Evolutionary conservation across 1,140 invertebrate species (phyloP).

Genomic region (Leptoteleia sp.): DNA sequence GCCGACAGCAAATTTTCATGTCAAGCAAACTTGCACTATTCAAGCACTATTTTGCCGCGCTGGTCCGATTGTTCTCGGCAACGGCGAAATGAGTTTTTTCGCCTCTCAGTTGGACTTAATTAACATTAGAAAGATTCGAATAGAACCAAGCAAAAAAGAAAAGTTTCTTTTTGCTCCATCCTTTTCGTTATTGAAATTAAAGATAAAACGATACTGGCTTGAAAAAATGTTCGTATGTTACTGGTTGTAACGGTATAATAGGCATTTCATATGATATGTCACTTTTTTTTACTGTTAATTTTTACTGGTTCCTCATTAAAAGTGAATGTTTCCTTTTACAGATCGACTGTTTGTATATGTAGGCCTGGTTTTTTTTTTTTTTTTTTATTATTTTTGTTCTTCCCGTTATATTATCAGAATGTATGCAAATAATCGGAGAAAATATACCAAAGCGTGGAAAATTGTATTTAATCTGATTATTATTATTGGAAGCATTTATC

Average conservation of each 20-base stretch:
- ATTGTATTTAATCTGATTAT: not conserved
- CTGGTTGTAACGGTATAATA: constrained; percentile 1
- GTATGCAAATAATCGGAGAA: not conserved
- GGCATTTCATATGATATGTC: not conserved
- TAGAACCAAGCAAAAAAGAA: not conserved
- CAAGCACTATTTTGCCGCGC: no score
- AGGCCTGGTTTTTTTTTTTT: no score
- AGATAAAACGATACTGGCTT: not conserved
- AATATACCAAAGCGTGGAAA: not conserved
- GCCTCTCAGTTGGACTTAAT: no score
- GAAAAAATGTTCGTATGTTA: not conserved
- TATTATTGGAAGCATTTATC: no score
- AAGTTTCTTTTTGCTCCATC: not conserved
- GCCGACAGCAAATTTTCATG: no score
- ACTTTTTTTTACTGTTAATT: constrained; percentile 21
- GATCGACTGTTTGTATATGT: not conserved
- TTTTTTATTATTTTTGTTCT: no score
- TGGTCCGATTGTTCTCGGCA: no score
- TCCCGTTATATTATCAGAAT: not conserved
- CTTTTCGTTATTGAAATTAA: no score
- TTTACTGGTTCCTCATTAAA: constrained; percentile 13
- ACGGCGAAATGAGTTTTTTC: no score
- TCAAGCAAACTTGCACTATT: no score
- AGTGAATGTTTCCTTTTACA: constrained; percentile 4
- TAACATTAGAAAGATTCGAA: no score